Conservation (phyloP, 2,113 vertebrate genomes). For the Tragelaphus scriptus region DNA sequence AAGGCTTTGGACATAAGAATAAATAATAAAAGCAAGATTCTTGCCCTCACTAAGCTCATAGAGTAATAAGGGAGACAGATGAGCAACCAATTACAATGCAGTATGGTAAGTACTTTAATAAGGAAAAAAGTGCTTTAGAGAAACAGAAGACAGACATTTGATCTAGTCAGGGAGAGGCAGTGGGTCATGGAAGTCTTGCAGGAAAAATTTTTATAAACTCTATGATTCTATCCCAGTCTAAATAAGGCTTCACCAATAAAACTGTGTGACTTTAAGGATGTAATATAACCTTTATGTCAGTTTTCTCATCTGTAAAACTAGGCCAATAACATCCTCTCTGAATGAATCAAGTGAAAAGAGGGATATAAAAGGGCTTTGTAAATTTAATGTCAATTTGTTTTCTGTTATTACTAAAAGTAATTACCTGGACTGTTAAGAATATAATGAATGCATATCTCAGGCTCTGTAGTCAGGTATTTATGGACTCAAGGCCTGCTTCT, state of each 20-base stretch:
- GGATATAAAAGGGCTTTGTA: background rate
- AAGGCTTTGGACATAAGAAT: background rate
- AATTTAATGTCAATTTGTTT: background rate
- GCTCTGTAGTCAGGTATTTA: conserved; percentile 10
- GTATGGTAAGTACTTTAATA: background rate
- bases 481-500: background rate
- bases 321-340: background rate
- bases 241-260: background rate
- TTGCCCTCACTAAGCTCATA: background rate
- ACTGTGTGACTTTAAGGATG: background rate
- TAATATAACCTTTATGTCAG: background rate
- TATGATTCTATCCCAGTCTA: background rate
- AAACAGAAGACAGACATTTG: background rate
- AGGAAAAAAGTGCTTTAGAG: background rate
- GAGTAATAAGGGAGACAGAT: background rate
- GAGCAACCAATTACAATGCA: background rate
- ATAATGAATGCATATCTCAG: background rate
- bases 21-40: background rate
- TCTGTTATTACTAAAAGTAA: background rate
- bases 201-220: background rate
- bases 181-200: background rate
- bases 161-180: background rate
- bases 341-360: background rate
- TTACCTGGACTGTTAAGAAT: background rate
- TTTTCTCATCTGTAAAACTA: conserved; percentile 15